These are phyloP conservation scores for Hoplias malabaricus DNA, from an alignment of 2,113 vertebrate genomes.

Conservation along the genomic window DNA sequence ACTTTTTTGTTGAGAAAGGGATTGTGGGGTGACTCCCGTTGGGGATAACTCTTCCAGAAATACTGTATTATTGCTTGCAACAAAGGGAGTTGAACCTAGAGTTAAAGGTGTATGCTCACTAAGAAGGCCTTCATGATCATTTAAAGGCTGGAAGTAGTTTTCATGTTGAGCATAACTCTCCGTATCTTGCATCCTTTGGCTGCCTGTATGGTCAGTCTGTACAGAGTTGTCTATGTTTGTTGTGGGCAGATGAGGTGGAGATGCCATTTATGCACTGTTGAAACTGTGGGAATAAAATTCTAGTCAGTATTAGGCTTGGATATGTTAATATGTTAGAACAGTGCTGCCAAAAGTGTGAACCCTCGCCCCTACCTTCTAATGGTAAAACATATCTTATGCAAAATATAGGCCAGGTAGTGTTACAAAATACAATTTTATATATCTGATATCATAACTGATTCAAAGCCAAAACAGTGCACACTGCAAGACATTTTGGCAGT, in stretches of 20 bases:
- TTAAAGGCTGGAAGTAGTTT: constrained; percentile 6
- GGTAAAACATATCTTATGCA: too few species aligned
- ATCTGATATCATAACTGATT: too few species aligned
- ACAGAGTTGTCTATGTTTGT: background rate
- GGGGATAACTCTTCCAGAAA: too few species aligned
- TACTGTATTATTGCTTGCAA: too few species aligned
- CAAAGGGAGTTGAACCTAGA: background rate
- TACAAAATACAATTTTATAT: too few species aligned
- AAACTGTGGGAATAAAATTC: background rate
- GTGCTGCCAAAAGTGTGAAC: too few species aligned
- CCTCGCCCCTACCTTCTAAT: too few species aligned
- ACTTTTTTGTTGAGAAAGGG: background rate
- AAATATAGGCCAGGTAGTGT: too few species aligned
- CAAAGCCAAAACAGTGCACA: too few species aligned
- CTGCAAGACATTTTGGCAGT: too few species aligned
- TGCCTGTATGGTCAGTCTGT: background rate
- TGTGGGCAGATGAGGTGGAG: background rate
- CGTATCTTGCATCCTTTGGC: background rate
- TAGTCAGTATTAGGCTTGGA: background rate
- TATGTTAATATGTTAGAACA: too few species aligned
- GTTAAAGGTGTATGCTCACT: background rate
- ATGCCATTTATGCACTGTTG: background rate
- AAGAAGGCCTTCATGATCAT: background rate
- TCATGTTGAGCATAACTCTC: background rate
- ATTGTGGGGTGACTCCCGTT: background rate